A percentile compares a stretch with the other conserved stretches of the same genome.
These are phyloP conservation scores for Calephelis perditalis DNA, from an alignment of 2,888 invertebrate genomes.

Conservation along the genomic window DNA sequence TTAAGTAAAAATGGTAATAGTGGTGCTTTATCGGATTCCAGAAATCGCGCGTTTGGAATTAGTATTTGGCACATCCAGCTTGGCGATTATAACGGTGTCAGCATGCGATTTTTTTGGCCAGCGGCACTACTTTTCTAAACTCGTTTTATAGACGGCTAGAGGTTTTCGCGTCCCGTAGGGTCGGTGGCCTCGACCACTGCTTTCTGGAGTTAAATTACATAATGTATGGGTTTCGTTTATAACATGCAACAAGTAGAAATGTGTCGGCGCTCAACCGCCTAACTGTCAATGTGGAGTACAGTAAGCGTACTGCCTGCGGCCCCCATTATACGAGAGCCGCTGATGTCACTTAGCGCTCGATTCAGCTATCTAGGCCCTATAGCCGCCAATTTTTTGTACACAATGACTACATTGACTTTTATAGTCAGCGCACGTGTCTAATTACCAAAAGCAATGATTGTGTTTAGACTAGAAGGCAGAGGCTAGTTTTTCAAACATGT, in stretches of 20 bases:
- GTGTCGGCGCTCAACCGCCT: conserved; percentile 69
- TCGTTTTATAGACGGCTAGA: conserved; percentile 78
- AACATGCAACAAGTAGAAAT: conserved; percentile 79
- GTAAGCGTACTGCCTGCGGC: conserved; percentile 75
- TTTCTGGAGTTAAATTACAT: conserved; percentile 77
- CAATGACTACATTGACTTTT: conserved; percentile 62
- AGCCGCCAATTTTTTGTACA: conserved; percentile 75
- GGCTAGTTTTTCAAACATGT: conserved; percentile 43
- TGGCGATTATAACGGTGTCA: conserved; percentile 79
- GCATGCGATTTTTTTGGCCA: conserved; percentile 79
- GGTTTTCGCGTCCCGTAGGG: conserved; percentile 78
- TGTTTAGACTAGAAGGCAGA: conserved; percentile 45
- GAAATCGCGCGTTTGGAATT: conserved; percentile 63
- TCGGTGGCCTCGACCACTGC: conserved; percentile 72
- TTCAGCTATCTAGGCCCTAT: conserved; percentile 77
- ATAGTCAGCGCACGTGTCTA: conserved; percentile 64
- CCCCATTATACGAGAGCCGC: conserved; percentile 75
- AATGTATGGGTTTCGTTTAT: conserved; percentile 73
- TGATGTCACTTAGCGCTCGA: conserved; percentile 77
- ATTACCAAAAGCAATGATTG: conserved; percentile 50
- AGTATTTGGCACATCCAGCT: conserved; percentile 77
- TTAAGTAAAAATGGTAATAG: conserved; percentile 63
- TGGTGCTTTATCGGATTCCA: conserved; percentile 68
- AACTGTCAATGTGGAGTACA: conserved; percentile 79
- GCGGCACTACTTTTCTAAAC: conserved; percentile 79